phyloP scores from a whole-genome alignment of 1,140 invertebrate genomes.

The Sminthurinus signatus region DNA sequence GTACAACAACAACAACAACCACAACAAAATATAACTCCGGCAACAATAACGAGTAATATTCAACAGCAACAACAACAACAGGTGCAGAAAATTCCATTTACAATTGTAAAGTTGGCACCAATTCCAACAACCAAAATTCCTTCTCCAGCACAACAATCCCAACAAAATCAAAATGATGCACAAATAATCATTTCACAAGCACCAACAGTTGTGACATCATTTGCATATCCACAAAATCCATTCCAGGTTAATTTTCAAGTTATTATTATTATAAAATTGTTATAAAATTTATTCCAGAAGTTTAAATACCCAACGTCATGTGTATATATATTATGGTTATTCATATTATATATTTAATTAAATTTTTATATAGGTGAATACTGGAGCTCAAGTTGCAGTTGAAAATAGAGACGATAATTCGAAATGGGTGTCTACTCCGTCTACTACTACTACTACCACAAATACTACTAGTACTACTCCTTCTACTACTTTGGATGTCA shows the following conservation, averaged over 20 bases:
- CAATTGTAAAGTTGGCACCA: neutral
- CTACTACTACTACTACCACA: neutral
- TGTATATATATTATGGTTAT: no score
- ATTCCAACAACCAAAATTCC: conserved; percentile 5
- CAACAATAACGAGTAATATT: neutral
- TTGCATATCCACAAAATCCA: neutral
- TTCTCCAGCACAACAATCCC: neutral
- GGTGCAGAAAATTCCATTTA: conserved; percentile 43
- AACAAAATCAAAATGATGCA: neutral
- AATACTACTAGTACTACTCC: no score
- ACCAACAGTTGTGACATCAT: neutral
- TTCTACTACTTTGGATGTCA: no score
- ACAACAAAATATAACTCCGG: conserved; percentile 43
- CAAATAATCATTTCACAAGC: neutral
- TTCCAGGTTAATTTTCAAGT: conserved; percentile 2
- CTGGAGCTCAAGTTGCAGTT: neutral
- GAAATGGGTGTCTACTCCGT: neutral
- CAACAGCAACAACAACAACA: conserved; percentile 37
- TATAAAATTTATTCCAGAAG: no score
- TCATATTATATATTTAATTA: no score
- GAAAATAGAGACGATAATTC: neutral
- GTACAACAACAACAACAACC: conserved; percentile 47
- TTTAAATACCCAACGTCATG: no score
- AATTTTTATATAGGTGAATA: no score
- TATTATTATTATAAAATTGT: no score